Evolutionary conservation across 92 coral and sea anemone species (phyloP).

Genomic region (Bergia puertoricense): DNA sequence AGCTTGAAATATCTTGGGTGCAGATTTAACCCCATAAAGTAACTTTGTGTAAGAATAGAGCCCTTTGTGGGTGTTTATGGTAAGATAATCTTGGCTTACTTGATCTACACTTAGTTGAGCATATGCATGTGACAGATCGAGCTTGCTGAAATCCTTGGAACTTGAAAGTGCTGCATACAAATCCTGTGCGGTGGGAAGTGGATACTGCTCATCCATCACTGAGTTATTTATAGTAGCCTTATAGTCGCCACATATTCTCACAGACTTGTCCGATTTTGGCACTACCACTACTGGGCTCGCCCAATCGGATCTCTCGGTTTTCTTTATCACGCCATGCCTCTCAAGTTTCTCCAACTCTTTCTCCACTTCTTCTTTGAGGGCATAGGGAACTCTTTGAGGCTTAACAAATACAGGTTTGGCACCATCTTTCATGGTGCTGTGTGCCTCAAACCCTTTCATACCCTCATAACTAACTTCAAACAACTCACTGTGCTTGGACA

Average conservation of each 20-base stretch:
- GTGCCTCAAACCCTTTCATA: conserved; percentile 46
- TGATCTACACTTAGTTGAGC: conserved; percentile 47
- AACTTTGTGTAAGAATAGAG: conserved; percentile 52
- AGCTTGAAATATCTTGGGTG: conserved; percentile 47
- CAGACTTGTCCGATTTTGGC: conserved; percentile 40
- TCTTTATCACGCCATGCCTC: conserved; percentile 7
- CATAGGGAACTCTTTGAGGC: conserved; percentile 33
- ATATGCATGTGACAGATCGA: conserved; percentile 61
- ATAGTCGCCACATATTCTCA: conserved; percentile 44
- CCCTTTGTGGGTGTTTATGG: conserved; percentile 50
- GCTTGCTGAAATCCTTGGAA: conserved; percentile 50
- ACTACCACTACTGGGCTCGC: conserved; percentile 48
- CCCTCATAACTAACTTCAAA: conserved; percentile 45
- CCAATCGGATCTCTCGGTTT: conserved; percentile 35
- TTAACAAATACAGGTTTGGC: conserved; percentile 10
- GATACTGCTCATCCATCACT: conserved; percentile 40
- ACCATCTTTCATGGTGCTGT: background rate
- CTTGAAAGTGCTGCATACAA: conserved; percentile 45
- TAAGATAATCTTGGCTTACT: conserved; percentile 41
- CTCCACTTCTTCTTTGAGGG: conserved; percentile 14
- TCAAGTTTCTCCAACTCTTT: conserved; percentile 20
- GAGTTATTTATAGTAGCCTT: conserved; percentile 34
- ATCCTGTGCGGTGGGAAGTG: conserved; percentile 47
- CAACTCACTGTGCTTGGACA: conserved; percentile 24
- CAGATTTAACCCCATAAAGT: conserved; percentile 49